Percentiles rank a stretch among this genome's conserved stretches.
phyloP scores from a whole-genome alignment of 2,797 vertebrate species.

The Apodemus agrarius region DNA sequence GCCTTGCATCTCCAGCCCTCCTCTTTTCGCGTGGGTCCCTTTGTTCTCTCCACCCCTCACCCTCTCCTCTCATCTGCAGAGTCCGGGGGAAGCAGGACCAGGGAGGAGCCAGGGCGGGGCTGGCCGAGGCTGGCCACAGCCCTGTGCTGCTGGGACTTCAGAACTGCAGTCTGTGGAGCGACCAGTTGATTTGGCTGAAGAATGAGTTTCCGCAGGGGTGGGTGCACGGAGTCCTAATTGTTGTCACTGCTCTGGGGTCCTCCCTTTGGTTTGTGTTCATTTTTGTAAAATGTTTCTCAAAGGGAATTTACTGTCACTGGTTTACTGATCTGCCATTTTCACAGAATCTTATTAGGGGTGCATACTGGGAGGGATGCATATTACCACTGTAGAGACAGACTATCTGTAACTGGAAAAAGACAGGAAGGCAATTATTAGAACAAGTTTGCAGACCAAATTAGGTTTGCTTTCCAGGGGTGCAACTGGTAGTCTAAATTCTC shows the following conservation, averaged over 20 bases:
- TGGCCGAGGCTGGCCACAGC: too few relatives aligned
- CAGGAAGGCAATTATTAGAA: background rate
- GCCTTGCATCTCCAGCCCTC: background rate
- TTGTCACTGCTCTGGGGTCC: background rate
- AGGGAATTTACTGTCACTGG: background rate
- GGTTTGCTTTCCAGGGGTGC: background rate
- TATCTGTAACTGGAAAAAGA: background rate
- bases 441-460: background rate
- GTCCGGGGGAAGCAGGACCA: too few relatives aligned
- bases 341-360: background rate
- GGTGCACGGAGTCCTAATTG: background rate
- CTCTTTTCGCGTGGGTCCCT: background rate
- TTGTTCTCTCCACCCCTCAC: background rate
- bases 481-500: background rate
- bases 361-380: background rate
- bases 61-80: too few relatives aligned
- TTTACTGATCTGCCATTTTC: background rate
- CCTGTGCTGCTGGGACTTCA: background rate
- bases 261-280: background rate
- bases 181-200: background rate
- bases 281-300: background rate
- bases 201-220: background rate
- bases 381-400: background rate
- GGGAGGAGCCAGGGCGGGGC: too few relatives aligned
- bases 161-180: background rate